Evolutionary conservation across 2,113 vertebrate genomes (phyloP).

Genomic region (Chaetodon auriga): DNA sequence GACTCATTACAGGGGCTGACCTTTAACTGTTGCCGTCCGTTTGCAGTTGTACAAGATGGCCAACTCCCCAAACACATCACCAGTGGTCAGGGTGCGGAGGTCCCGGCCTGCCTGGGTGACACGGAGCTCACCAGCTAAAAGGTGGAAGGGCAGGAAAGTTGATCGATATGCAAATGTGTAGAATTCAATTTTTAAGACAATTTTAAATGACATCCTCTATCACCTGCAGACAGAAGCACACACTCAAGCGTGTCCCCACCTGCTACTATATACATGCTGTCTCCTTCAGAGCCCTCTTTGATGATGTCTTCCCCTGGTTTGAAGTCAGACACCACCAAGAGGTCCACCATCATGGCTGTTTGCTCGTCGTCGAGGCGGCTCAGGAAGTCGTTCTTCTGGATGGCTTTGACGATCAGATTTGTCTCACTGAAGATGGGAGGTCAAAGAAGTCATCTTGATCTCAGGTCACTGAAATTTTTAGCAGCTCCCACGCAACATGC

Average conservation of each 20-base stretch:
- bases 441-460: neutral
- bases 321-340: constrained; percentile 59
- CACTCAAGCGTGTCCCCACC: constrained; percentile 63
- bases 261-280: constrained; percentile 88
- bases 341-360: constrained; percentile 84
- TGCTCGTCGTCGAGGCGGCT: constrained; percentile 87
- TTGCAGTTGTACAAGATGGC: constrained; percentile 89
- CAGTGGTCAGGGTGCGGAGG: constrained; percentile 80
- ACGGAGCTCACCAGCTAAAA: constrained; percentile 83
- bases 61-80: constrained; percentile 87
- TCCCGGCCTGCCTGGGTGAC: constrained; percentile 81
- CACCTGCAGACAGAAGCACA: neutral
- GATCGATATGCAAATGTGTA: neutral
- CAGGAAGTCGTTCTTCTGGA: constrained; percentile 85
- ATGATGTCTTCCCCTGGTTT: constrained; percentile 78
- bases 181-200: neutral
- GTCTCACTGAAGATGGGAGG: constrained; percentile 78
- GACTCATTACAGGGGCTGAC: constrained; percentile 54
- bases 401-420: constrained; percentile 81
- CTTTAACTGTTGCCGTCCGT: constrained; percentile 87
- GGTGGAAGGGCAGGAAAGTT: neutral
- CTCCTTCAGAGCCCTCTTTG: constrained; percentile 84
- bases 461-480: neutral
- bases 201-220: neutral
- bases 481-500: neutral